Conservation (phyloP, 2,113 vertebrate genomes). For the Pica pica region DNA sequence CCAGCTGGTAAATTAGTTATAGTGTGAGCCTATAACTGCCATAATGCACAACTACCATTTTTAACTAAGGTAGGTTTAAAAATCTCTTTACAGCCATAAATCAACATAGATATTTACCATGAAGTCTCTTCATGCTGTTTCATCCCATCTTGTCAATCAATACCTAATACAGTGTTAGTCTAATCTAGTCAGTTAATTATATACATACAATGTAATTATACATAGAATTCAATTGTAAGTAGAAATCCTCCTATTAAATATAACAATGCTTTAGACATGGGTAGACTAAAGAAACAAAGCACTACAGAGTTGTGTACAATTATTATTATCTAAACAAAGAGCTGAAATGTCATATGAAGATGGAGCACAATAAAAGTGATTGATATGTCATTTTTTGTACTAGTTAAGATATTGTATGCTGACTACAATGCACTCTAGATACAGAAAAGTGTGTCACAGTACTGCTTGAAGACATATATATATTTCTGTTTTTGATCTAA, state of each 20-base stretch:
- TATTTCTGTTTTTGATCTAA: slow-evolving; percentile 1
- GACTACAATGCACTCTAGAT: not conserved
- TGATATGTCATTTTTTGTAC: not conserved
- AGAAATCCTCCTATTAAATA: not conserved
- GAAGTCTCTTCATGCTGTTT: not conserved
- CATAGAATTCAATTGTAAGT: not conserved
- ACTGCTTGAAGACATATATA: not conserved
- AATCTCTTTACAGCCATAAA: not conserved
- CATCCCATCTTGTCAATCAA: slow-evolving; percentile 24
- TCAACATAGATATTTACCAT: not conserved
- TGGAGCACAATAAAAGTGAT: not conserved
- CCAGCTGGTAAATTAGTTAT: not conserved
- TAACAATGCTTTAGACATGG: not conserved
- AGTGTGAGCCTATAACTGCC: not conserved
- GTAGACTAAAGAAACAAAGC: slow-evolving; percentile 9
- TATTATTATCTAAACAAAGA: slow-evolving; percentile 26
- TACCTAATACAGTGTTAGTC: not conserved
- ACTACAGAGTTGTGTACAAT: not conserved
- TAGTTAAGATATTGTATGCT: not conserved
- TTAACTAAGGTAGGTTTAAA: not conserved
- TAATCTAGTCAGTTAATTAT: too few species aligned
- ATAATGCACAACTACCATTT: not conserved
- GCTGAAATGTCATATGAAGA: not conserved
- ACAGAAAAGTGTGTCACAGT: not conserved
- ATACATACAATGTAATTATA: not conserved